These are phyloP conservation scores for Dicrostonyx torquatus DNA, from an alignment of 2,797 vertebrate genomes.

Conservation along the genomic window DNA sequence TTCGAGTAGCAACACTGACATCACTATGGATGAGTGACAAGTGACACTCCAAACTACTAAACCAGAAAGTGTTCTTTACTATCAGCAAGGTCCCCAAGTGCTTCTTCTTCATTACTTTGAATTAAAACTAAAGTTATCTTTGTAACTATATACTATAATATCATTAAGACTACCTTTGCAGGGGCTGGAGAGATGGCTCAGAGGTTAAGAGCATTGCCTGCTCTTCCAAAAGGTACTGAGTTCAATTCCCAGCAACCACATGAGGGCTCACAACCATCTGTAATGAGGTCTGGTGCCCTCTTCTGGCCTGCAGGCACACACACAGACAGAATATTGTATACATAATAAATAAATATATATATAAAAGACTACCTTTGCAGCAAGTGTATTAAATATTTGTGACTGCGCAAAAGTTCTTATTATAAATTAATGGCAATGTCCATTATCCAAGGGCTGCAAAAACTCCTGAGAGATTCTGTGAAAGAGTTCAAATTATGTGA, in stretches of 20 bases:
- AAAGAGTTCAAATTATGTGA: too few relatives aligned
- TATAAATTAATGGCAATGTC: constrained; percentile 8
- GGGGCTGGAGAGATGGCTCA: too few relatives aligned
- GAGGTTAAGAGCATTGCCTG: too few relatives aligned
- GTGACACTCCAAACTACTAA: background rate
- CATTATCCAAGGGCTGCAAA: background rate
- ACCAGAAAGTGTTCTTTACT: background rate
- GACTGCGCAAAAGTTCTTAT: background rate
- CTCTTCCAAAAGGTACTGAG: too few relatives aligned
- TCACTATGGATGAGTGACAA: background rate
- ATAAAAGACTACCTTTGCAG: background rate
- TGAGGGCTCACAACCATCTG: too few relatives aligned
- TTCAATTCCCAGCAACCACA: too few relatives aligned
- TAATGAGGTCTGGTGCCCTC: too few relatives aligned
- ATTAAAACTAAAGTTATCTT: background rate
- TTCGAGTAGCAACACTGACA: background rate
- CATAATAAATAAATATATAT: too few relatives aligned
- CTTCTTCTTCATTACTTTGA: background rate
- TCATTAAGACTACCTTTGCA: background rate
- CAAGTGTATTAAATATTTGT: constrained; percentile 27
- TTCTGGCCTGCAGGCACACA: too few relatives aligned
- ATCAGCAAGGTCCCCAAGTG: background rate
- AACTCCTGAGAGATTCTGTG: too few relatives aligned
- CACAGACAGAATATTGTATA: too few relatives aligned
- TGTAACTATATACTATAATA: background rate